A percentile compares a stretch with the other conserved stretches of the same genome.
Evolutionary conservation across 2,113 vertebrate species (phyloP).

Genomic region (Chitala chitala): DNA sequence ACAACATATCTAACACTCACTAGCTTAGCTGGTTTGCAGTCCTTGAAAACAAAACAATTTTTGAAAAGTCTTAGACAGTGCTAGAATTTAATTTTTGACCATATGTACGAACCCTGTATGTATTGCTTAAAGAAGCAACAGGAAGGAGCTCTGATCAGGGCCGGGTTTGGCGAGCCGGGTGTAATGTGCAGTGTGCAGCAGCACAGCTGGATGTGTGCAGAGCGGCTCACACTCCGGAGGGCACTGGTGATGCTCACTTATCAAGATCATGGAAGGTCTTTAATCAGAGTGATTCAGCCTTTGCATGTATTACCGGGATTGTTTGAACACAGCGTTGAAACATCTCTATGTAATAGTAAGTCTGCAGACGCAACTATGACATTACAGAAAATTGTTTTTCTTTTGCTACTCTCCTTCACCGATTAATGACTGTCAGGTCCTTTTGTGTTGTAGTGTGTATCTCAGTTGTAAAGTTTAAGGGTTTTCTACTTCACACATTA

Average conservation of each 20-base stretch:
- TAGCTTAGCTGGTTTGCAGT: too few relatives aligned
- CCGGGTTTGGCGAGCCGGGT: neutral
- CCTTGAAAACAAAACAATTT: too few relatives aligned
- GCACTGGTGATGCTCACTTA: neutral
- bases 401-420: neutral
- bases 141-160: neutral
- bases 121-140: too few relatives aligned
- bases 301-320: neutral
- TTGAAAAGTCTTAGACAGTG: too few relatives aligned
- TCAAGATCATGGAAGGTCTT: neutral
- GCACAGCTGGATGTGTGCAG: neutral
- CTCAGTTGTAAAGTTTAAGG: conserved; percentile 1
- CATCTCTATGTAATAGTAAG: neutral
- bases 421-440: neutral
- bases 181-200: neutral
- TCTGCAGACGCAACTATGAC: neutral
- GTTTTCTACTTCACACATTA: conserved; percentile 7
- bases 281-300: neutral
- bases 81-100: too few relatives aligned
- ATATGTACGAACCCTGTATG: too few relatives aligned
- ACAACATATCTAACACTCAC: too few relatives aligned
- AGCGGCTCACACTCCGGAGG: neutral
- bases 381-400: neutral
- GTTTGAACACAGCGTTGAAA: conserved; percentile 5
- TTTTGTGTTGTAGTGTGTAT: conserved; percentile 12